Evolutionary conservation across 1,140 invertebrate species (phyloP), one percentile per base, ranked within the genome.

Genomic region (Rhagoletis pomonella): DNA sequence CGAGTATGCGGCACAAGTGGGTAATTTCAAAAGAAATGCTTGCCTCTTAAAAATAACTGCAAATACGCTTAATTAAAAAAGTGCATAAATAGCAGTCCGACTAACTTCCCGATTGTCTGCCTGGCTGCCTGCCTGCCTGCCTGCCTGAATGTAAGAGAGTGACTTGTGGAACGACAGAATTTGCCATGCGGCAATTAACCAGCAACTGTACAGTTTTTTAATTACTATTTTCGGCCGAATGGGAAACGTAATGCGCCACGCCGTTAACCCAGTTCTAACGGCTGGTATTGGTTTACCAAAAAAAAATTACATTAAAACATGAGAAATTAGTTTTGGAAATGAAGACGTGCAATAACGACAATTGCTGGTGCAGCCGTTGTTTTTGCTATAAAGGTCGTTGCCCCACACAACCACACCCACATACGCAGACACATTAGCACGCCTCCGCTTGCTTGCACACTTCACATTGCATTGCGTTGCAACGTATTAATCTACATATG

Each of bases 381-480:
- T 50, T 9, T 10, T 14, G 4, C 14, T 42, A 47, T 9, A 44
- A 47, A 29, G 73, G 47, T 81, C 47, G n/a, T 81, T 81, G 55
- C n/a, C 73, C 73, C 73, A 19, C 0, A 7, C 9, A 58, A 9
- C 50, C 47, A 19, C n/a, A 10, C 1, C 6, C n/a, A 10, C 73
- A 81, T n/a, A 55, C 5, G 19, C 47, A 81, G 47, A 2, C 47
- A 19, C 0, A 29, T 73, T 14, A 12, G n/a, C 12, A 17, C 44
- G 44, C 42, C 69, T 73, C 69, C 39, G 69, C 42, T 29, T 29
- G 29, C 29, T 73, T 73, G 69, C 44, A 47, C 69, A 73, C 69
- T 73, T 73, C 69, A 29, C 29, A 73, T 73, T 73, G 69, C 69
- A 73, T 50, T 47, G 44, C 39, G 7, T 73, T 73, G 69, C 73